Evolutionary conservation across 2,797 vertebrate genomes (phyloP).

Genomic region (Lepilemur ruficaudatus): DNA sequence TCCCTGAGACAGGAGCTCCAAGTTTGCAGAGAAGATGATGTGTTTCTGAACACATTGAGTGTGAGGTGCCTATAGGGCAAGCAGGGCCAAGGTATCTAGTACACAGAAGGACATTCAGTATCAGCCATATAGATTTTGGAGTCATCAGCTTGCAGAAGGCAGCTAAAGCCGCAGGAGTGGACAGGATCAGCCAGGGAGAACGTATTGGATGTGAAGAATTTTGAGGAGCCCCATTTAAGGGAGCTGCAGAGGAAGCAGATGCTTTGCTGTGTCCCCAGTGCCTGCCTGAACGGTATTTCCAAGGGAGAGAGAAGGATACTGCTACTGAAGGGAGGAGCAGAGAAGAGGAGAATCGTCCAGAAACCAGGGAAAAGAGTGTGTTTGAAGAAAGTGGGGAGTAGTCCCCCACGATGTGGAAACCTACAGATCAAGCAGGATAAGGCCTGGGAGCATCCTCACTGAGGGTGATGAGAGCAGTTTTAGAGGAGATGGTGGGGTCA

Average conservation of each 20-base stretch:
- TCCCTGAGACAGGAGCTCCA: not conserved
- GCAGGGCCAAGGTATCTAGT: not conserved
- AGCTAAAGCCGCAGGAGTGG: not conserved
- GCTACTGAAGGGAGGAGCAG: not conserved
- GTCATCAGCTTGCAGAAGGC: not conserved
- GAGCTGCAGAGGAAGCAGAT: not conserved
- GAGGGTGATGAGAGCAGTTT: not conserved
- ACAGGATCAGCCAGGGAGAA: not conserved
- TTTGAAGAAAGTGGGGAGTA: not conserved
- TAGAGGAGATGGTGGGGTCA: too few species aligned
- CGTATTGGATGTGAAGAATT: not conserved
- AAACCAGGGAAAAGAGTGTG: not conserved
- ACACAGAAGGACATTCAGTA: not conserved
- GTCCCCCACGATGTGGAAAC: accelerated
- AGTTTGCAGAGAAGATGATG: not conserved
- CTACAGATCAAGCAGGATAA: not conserved
- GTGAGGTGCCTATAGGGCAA: not conserved
- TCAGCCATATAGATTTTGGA: not conserved
- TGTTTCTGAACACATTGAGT: not conserved
- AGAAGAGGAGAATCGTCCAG: not conserved
- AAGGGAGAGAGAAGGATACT: not conserved
- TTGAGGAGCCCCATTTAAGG: not conserved
- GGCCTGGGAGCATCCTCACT: not conserved
- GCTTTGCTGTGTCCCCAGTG: not conserved
- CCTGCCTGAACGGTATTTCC: not conserved